A percentile compares a stretch with the other conserved stretches of the same genome.
Evolutionary conservation across 1,140 invertebrate species (phyloP).

Genomic region (Callitettix versicolor): DNA sequence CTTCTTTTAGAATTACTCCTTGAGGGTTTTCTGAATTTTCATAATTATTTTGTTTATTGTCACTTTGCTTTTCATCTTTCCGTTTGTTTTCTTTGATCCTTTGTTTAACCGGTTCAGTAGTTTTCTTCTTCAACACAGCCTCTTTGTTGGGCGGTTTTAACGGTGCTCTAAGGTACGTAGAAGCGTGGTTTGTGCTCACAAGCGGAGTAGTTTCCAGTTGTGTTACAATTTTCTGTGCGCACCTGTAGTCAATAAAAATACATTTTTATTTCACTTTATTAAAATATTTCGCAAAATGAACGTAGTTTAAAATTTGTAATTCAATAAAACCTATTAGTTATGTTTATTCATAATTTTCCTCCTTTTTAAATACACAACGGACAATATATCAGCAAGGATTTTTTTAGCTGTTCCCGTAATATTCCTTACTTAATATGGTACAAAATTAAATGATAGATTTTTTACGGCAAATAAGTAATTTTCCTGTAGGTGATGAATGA

Average conservation of each 20-base stretch:
- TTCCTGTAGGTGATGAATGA: no score
- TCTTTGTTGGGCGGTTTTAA: slow-evolving; percentile 21
- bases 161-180: slow-evolving; percentile 12
- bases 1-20: slow-evolving; percentile 12
- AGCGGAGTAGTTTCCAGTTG: slow-evolving; percentile 42
- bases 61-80: slow-evolving; percentile 21
- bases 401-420: no score
- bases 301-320: no score
- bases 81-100: slow-evolving; percentile 16
- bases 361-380: no score
- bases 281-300: no score
- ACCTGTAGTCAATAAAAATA: slow-evolving; percentile 39
- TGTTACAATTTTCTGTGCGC: slow-evolving; percentile 66
- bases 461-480: no score
- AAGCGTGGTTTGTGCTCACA: slow-evolving; percentile 10
- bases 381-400: no score
- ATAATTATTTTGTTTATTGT: slow-evolving; percentile 19
- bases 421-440: no score
- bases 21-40: slow-evolving; percentile 15
- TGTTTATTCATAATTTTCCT: no score
- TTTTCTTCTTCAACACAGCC: slow-evolving; percentile 18
- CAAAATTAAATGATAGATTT: no score
- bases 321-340: no score
- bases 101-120: slow-evolving; percentile 9
- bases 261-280: slow-evolving; percentile 9